Conservation (phyloP, 2,797 vertebrate species). For the Clarias platycephalus region DNA sequence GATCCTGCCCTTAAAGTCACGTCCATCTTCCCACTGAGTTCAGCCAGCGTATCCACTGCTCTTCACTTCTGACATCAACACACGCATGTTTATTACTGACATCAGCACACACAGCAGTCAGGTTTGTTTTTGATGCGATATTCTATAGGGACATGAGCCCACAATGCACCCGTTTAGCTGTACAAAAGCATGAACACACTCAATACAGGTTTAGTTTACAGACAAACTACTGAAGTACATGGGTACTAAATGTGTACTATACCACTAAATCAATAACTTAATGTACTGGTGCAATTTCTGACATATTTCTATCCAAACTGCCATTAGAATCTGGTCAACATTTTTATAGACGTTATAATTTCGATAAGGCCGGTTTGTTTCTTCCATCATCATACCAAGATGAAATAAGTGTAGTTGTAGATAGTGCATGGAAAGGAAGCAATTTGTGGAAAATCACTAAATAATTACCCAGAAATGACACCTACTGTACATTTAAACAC, state of each 20-base stretch:
- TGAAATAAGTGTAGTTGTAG: neutral
- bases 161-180: neutral
- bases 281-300: neutral
- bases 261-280: neutral
- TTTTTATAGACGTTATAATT: neutral
- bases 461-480: neutral
- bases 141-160: neutral
- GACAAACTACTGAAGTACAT: neutral
- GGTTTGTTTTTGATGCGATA: neutral
- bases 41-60: conserved; percentile 23
- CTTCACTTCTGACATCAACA: conserved; percentile 13
- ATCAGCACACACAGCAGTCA: neutral
- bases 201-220: neutral
- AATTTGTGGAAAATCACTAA: neutral
- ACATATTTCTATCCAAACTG: neutral
- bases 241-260: neutral
- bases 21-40: conserved; percentile 37
- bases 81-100: neutral
- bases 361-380: neutral
- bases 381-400: neutral
- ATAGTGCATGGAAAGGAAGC: neutral
- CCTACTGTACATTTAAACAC: neutral
- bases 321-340: neutral
- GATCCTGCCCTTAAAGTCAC: conserved; percentile 41
- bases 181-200: neutral